phyloP scores from a whole-genome alignment of 2,797 vertebrate species.

The Tadarida brasiliensis region DNA sequence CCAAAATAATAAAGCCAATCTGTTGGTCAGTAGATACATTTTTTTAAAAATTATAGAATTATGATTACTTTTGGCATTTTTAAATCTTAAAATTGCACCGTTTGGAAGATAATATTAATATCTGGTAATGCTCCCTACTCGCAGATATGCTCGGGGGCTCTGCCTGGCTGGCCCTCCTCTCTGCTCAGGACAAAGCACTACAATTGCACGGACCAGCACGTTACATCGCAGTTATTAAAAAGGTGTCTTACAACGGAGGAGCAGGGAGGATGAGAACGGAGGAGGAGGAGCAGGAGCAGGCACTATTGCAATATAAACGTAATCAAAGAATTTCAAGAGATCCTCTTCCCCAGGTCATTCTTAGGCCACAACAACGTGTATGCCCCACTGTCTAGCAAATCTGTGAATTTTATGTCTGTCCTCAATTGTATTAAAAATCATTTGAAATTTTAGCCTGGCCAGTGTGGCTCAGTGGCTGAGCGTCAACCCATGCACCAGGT shows the following conservation, averaged over 20 bases:
- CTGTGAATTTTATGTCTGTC: not conserved
- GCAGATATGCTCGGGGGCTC: not conserved
- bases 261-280: not conserved
- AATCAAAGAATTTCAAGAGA: not conserved
- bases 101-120: not conserved
- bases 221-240: not conserved
- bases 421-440: not conserved
- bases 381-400: not conserved
- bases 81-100: not conserved
- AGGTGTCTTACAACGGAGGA: not conserved
- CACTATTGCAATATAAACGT: not conserved
- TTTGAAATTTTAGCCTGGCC: not conserved
- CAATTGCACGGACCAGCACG: not conserved
- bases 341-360: not conserved
- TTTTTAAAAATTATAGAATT: constrained; percentile 8
- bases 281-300: not conserved
- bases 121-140: not conserved
- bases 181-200: not conserved
- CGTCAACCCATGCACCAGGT: too few relatives aligned
- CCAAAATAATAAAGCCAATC: constrained; percentile 25
- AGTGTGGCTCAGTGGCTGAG: too few relatives aligned
- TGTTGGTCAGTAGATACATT: not conserved
- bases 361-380: not conserved
- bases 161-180: not conserved
- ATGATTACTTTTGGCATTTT: not conserved